Conservation (phyloP, 2,888 invertebrate genomes). For the Phrixothrix hirtus region DNA sequence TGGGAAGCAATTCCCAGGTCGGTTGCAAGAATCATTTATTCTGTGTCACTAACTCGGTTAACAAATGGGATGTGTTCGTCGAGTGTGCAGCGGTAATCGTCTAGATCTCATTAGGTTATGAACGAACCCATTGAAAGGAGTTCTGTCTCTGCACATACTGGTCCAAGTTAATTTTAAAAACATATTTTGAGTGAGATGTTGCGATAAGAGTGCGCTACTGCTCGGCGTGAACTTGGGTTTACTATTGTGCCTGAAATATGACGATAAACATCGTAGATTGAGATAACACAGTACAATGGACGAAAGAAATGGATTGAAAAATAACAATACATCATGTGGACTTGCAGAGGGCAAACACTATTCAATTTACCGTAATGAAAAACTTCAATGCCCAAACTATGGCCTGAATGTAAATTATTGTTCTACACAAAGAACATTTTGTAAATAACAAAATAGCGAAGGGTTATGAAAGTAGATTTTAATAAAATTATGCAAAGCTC, state of each 20-base stretch:
- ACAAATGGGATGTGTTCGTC: conserved; percentile 47
- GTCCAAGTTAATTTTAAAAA: conserved; percentile 52
- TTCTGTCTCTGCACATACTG: conserved; percentile 39
- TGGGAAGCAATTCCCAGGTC: conserved; percentile 32
- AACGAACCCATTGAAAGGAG: conserved; percentile 50
- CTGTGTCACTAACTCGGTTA: conserved; percentile 50
- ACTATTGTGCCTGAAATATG: conserved; percentile 55
- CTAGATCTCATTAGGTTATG: conserved; percentile 55
- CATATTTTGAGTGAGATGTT: conserved; percentile 52
- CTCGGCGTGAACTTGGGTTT: conserved; percentile 50
- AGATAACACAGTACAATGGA: conserved; percentile 46
- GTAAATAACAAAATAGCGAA: background rate
- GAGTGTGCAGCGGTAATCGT: conserved; percentile 51
- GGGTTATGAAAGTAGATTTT: too few relatives aligned
- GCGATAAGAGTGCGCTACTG: conserved; percentile 46
- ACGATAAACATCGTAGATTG: conserved; percentile 54
- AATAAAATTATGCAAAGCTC: too few relatives aligned
- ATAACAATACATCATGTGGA: conserved; percentile 39
- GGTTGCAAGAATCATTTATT: conserved; percentile 42
- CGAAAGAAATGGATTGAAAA: conserved; percentile 45
- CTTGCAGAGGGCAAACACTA: conserved; percentile 42
- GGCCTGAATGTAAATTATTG: conserved; percentile 30
- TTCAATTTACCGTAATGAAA: conserved; percentile 47
- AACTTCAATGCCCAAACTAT: conserved; percentile 20
- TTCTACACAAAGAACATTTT: conserved; percentile 24